Evolutionary conservation across 2,888 invertebrate genomes (phyloP).

Genomic region (Acronicta leporina): DNA sequence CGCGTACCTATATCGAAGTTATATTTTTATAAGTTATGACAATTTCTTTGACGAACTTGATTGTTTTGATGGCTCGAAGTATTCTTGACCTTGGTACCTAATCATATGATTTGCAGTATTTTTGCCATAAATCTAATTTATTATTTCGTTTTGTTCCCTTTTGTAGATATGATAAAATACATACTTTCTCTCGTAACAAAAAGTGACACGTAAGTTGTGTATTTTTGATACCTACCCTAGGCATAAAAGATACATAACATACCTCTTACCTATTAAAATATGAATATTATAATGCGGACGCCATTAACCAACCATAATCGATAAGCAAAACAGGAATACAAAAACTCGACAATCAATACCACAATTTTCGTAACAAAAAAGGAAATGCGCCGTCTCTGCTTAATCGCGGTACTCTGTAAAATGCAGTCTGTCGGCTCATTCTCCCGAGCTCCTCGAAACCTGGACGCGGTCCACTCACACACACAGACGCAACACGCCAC

Average conservation of each 20-base stretch:
- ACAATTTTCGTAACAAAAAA: conserved; percentile 9
- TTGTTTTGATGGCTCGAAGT: no score
- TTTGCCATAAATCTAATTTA: no score
- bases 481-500: conserved; percentile 61
- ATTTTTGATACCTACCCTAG: no score
- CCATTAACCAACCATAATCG: conserved; percentile 1
- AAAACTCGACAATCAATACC: conserved; percentile 8
- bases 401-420: conserved; percentile 61
- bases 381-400: conserved; percentile 50
- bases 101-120: no score
- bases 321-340: conserved; percentile 1
- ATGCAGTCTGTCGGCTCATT: conserved; percentile 75
- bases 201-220: no score
- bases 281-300: no score
- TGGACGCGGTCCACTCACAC: conserved; percentile 85
- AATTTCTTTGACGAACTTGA: not conserved
- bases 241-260: no score
- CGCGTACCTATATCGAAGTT: conserved; percentile 18
- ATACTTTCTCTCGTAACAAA: no score
- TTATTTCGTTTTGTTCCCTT: no score
- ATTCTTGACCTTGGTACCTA: no score
- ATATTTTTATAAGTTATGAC: conserved; percentile 12
- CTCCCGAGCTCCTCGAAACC: conserved; percentile 81
- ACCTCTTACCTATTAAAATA: not conserved
- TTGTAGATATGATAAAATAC: no score